phyloP scores from a whole-genome alignment of 2,113 vertebrate species.

The Mesoclemmys tuberculata region DNA sequence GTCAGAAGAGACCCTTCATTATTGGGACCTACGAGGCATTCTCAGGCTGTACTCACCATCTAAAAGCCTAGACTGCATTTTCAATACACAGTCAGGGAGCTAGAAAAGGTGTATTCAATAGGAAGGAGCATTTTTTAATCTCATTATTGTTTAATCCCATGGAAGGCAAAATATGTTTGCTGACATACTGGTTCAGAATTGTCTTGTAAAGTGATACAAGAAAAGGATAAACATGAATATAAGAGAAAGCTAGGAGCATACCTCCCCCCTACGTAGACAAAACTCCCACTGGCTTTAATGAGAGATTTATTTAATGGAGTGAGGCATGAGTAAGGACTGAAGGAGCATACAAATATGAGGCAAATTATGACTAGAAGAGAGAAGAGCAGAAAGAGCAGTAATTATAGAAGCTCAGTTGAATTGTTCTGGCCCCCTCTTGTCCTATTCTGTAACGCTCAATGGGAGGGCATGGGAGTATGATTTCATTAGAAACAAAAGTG shows the following conservation, averaged over 20 bases:
- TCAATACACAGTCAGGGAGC: too few species aligned
- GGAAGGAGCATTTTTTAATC: neutral
- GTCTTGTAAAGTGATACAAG: neutral
- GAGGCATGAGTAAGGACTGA: neutral
- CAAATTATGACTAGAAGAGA: neutral
- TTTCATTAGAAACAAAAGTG: neutral
- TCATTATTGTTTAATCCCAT: neutral
- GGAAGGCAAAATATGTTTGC: neutral
- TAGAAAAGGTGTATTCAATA: neutral
- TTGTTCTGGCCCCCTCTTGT: neutral
- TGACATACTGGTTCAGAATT: neutral
- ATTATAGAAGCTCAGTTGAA: neutral
- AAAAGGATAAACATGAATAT: neutral
- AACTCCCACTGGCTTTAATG: neutral
- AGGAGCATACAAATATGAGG: fast-evolving
- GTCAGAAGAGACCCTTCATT: neutral
- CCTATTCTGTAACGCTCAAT: neutral
- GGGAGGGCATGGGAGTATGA: neutral
- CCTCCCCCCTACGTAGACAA: neutral
- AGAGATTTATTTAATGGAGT: neutral
- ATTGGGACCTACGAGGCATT: neutral
- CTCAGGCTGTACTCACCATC: neutral
- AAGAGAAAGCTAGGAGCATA: neutral
- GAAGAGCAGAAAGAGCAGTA: neutral
- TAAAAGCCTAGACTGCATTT: fast-evolving